These are phyloP conservation scores for Myotis findleyi DNA, from an alignment of 2,797 vertebrate species.

Conservation along the genomic window DNA sequence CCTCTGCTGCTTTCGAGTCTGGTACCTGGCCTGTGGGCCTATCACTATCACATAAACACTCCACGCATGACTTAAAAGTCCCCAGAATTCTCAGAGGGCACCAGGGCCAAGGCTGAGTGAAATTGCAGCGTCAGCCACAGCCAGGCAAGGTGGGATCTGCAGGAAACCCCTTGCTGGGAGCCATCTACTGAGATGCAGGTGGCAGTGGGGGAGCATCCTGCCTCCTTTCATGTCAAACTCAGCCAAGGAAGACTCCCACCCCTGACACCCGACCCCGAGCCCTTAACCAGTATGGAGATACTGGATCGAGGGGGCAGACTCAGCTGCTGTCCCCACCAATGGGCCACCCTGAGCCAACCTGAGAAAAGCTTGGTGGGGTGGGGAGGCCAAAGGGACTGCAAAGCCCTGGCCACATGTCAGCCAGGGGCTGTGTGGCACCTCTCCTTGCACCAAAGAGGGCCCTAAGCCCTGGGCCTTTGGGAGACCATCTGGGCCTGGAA, in stretches of 20 bases:
- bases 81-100: background rate
- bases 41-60: too few relatives aligned
- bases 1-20: background rate
- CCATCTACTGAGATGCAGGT: background rate
- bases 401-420: background rate
- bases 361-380: background rate
- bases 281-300: background rate
- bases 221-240: background rate
- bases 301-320: background rate
- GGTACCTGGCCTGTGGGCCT: background rate
- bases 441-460: background rate
- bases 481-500: background rate
- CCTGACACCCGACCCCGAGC: background rate
- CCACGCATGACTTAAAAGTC: background rate
- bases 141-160: background rate
- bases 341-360: background rate
- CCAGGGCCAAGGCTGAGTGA: background rate
- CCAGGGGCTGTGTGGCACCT: rapidly evolving
- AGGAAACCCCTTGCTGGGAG: background rate
- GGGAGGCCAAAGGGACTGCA: background rate
- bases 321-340: background rate
- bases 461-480: background rate
- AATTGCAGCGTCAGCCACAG: background rate
- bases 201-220: background rate
- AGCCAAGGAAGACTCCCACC: background rate